Conservation (phyloP, 2,113 vertebrate species). For the Erythrocercus mccallii region DNA sequence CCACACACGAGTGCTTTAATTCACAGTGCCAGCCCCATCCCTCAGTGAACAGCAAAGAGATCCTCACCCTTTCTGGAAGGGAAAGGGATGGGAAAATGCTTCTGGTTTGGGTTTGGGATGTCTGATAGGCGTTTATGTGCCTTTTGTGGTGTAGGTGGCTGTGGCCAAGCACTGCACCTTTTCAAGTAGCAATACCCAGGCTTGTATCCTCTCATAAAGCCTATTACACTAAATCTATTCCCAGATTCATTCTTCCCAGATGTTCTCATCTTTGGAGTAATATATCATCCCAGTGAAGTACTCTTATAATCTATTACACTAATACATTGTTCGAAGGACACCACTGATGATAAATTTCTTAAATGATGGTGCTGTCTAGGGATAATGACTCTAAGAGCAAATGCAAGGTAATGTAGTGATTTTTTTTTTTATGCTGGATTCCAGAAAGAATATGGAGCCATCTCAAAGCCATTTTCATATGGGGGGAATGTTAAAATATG, state of each 20-base stretch:
- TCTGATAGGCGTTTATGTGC: not conserved
- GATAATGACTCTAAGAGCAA: constrained; percentile 77
- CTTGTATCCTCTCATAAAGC: constrained; percentile 17
- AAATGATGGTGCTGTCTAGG: constrained; percentile 76
- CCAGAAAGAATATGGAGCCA: constrained; percentile 59
- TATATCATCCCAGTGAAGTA: constrained; percentile 68
- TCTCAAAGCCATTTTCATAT: constrained; percentile 60
- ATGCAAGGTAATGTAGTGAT: constrained; percentile 71
- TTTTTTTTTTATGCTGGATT: constrained; percentile 17
- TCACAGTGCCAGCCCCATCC: not conserved
- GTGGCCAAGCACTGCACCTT: not conserved
- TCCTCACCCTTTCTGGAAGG: not conserved
- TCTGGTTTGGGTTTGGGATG: not conserved
- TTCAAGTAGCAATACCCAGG: not conserved
- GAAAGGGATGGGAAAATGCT: not conserved
- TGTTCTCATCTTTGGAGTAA: constrained; percentile 67
- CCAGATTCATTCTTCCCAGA: constrained; percentile 63
- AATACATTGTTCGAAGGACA: constrained; percentile 76
- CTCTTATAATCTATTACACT: constrained; percentile 73
- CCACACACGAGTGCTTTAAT: not conserved
- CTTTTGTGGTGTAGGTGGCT: not conserved
- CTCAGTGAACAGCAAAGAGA: not conserved
- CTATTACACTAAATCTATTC: constrained; percentile 60
- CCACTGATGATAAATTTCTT: constrained; percentile 77
- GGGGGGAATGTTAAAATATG: constrained; percentile 51